Evolutionary conservation across 2,113 vertebrate species (phyloP).

Genomic region (Felis catus): DNA sequence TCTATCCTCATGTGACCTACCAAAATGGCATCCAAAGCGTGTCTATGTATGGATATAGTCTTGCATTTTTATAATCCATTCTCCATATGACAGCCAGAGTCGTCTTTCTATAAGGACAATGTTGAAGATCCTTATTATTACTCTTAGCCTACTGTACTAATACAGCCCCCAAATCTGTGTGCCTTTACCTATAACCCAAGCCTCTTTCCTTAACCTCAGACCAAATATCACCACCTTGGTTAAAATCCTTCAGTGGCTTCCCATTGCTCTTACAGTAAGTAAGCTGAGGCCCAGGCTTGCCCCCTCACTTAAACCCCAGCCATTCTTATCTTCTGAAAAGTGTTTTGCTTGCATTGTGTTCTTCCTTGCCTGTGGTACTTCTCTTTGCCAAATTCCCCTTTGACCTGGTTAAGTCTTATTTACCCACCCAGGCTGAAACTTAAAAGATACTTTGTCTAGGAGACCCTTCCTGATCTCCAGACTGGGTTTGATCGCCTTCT

Average conservation of each 20-base stretch:
- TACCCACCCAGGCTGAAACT: not conserved
- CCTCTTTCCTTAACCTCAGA: not conserved
- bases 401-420: not conserved
- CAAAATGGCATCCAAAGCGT: not conserved
- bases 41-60: not conserved
- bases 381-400: not conserved
- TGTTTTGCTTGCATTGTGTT: not conserved
- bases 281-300: not conserved
- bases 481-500: not conserved
- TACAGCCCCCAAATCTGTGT: not conserved
- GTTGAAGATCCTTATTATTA: not conserved
- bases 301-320: not conserved
- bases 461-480: not conserved
- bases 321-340: not conserved
- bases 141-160: not conserved
- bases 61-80: not conserved
- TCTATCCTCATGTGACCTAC: not conserved
- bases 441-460: not conserved
- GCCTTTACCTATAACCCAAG: not conserved
- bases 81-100: not conserved
- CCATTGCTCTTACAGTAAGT: not conserved
- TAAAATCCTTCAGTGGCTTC: not conserved
- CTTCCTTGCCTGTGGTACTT: not conserved
- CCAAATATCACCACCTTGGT: not conserved
- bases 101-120: not conserved